Percentiles rank a stretch among this genome's conserved stretches.
Evolutionary conservation across 2,113 vertebrate species (phyloP).

Genomic region (Raphicerus campestris): DNA sequence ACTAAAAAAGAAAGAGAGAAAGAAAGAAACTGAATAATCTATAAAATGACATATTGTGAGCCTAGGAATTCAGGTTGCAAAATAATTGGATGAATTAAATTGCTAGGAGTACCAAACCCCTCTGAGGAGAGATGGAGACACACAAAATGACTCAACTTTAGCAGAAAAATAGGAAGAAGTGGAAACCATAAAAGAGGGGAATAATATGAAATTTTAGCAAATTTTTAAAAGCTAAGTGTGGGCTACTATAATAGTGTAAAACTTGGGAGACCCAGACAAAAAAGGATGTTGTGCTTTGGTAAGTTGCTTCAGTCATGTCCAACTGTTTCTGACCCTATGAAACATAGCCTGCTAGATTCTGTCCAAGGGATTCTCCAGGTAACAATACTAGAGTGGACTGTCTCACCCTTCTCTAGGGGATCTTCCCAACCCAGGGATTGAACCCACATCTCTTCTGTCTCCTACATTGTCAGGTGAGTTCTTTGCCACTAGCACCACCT

Average conservation of each 20-base stretch:
- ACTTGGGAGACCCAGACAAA: not conserved
- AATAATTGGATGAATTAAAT: not conserved
- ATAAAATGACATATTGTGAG: not conserved
- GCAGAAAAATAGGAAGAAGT: not conserved
- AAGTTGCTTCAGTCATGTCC: not conserved
- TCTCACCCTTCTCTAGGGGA: not conserved
- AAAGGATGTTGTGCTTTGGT: not conserved
- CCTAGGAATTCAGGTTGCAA: not conserved
- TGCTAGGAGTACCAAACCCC: not conserved
- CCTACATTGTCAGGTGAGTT: not conserved
- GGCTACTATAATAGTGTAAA: not conserved
- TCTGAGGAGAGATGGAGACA: not conserved
- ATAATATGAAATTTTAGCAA: not conserved
- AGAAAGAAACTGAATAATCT: not conserved
- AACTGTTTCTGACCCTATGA: not conserved
- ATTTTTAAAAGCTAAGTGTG: not conserved
- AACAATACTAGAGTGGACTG: not conserved
- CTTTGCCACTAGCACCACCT: not conserved
- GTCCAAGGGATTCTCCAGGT: not conserved
- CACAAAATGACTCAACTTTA: not conserved
- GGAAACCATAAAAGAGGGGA: not conserved
- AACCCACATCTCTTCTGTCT: not conserved
- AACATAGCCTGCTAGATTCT: not conserved
- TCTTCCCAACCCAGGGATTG: not conserved
- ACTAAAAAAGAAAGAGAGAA: not conserved